These are phyloP conservation scores for Falco berigora DNA, from an alignment of 2,797 vertebrate genomes.

Conservation along the genomic window DNA sequence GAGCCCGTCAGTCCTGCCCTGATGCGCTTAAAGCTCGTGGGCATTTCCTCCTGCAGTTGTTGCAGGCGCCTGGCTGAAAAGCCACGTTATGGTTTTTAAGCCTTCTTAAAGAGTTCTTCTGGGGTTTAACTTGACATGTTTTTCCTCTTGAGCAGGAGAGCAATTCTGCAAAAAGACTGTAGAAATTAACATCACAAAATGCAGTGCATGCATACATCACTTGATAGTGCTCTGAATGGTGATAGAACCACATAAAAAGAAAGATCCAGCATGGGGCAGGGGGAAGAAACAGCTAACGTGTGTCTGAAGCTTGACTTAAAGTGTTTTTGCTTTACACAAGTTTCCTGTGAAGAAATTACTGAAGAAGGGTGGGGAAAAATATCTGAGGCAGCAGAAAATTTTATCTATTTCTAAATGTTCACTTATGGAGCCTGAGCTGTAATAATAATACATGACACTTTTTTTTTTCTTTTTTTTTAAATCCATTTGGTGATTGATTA, in stretches of 20 bases:
- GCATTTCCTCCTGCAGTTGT: rapidly evolving
- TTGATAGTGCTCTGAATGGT: neutral
- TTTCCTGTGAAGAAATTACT: neutral
- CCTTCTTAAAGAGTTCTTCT: neutral
- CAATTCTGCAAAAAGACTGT: neutral
- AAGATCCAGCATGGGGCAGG: neutral
- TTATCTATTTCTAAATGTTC: neutral
- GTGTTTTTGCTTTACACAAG: neutral
- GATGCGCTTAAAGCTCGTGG: rapidly evolving
- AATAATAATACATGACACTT: neutral
- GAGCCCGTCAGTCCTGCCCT: neutral
- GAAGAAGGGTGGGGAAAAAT: neutral
- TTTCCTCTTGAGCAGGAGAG: neutral
- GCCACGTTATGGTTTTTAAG: neutral
- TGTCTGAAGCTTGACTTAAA: neutral
- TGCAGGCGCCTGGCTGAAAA: neutral
- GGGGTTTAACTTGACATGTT: neutral
- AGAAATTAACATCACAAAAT: neutral
- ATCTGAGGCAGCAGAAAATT: neutral
- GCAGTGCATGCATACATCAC: neutral
- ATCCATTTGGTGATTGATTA: neutral
- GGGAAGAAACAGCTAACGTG: neutral
- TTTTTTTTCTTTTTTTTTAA: neutral
- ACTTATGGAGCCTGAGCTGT: neutral
- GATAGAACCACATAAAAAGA: neutral